Base-by-base conservation (phyloP, 2,113 vertebrate species). In the Sigmodon hispidus region DNA sequence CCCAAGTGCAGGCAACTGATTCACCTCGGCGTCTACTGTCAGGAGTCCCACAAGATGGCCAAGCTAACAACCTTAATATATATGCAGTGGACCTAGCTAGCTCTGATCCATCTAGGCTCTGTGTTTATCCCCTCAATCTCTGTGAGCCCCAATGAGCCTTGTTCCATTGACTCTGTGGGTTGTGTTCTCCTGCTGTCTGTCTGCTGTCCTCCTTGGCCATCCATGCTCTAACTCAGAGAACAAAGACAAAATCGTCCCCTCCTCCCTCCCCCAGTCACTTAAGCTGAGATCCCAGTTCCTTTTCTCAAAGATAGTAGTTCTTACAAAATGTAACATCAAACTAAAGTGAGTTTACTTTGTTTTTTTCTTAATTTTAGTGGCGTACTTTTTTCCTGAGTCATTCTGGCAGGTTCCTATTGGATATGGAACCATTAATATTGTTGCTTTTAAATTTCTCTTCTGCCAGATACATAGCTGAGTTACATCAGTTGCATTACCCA, bases 141-240 rank as follows among this genome's bases (percentile, higher is more conserved):
- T 70, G 67, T 19, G 36, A n/a, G 34, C 65, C 65, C 34, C 65
- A 36, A 2, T 69, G 65, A 69, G 8, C 3, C 69, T 36, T 40
- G 36, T 36, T n/a, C 19, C 19, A 36, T 40, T 70, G 69, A 70
- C 9, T 70, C 7, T 70, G 36, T 1, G 17, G 7, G n/a, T 36
- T 36, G 21, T 21, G 69, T 70, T n/a, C 69, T 70, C 69, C n/a
- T 21, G 36, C 21, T 70, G 36, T 40, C n/a, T n/a, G n/a, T 70
- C 7, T 40, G 36, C 17, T 70, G 9, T 21, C 36, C 36, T 40
- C 17, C 69, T 19, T 85, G 67, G 22, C n/a, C n/a, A n/a, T n/a
- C n/a, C n/a, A n/a, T n/a, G n/a, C 79, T 75, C 76, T 93, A 57
- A 93, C 11, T 88, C 65, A 55, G 52, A 96, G 45, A 86, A 92